Base-by-base conservation (phyloP, 2,797 vertebrate genomes). In the Lates japonicus region DNA sequence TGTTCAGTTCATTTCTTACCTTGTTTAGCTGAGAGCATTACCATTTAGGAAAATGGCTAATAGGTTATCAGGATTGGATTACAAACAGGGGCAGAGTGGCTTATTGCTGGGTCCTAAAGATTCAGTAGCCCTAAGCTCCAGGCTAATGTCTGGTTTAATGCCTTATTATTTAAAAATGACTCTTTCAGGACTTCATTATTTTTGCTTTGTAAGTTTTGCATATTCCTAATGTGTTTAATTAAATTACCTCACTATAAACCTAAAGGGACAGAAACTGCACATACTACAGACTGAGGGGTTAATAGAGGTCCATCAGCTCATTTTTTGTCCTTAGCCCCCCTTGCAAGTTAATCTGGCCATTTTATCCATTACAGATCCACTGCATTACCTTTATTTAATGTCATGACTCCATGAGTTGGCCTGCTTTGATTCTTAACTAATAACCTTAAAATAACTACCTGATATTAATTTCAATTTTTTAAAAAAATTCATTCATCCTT, bases 361-460 rank as follows among this genome's bases (percentile, higher is more conserved):
- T 57, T 29, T 39, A 11, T 44, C 51, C 41, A 62, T 39, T 60
- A 29, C 16, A 78, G 51, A 70, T 25, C 37, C 49, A 66, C 49
- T 39, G 17, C 44, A 8, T 19, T 41, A 25, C n/a, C 4, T 11
- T 39, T 48, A 17, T 59, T 49, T 25, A 48, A 0, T 25, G 20
- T 68, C 5, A 37, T 12, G 46, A 13, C 41, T 54, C 17, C 3
- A 22, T 41, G 22, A 29, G 52, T 67, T 67, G 41, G 9, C 44
- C 29, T 9, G 2, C 39, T 10, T 69, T 57, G 48, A 19, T 62
- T 74, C 20, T 55, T 39, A 66, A 58, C n/a, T 35, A 31, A 57
- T 74, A 42, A 70, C 31, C 48, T 8, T 54, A 4, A 13, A 52
- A 68, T 44, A 55, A 58, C 20, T 62, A 11, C 54, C 35, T 2